Evolutionary conservation across 1,140 invertebrate species (phyloP), one percentile per base, ranked within the genome.

Genomic region (Diploscapter pachys): DNA sequence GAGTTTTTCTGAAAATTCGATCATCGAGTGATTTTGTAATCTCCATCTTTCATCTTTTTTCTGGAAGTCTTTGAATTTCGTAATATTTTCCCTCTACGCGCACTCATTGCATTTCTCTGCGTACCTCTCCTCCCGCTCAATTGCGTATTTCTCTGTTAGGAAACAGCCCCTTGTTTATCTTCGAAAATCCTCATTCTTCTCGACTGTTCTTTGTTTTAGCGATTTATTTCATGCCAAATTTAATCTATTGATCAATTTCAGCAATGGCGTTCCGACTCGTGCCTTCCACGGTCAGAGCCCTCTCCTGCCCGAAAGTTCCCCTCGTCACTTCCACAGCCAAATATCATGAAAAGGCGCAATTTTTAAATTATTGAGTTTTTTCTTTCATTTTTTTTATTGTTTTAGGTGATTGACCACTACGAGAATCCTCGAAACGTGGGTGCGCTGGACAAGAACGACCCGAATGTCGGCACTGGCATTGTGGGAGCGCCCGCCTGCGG

Each of bases 341-440:
- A 50, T 76, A 76, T 54, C 75, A 76, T 50, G 75, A 76, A 53
- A 76, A 76, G 69, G 75, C 70, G 5, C 31, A 5, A 5, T 8
- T 64, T 48, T 13, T 59, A 11, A 59, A 13, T 11, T 13, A 59
- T 13, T 59, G 57, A 11, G 31, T 31, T 31, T 53, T 67, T 9
- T 53, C 5, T 64, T 3, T 61, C 2, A 8, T 3, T 31, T 64
- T 31, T 31, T n/a, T n/a, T 13, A 11, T 53, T n/a, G 61, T 75
- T 75, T 11, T 61, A 98, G 92, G 95, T 98, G 5, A 91, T 99
- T 80, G 96, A 99, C 88, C 97, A 99, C 87, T 99, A 99, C 88
- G 96, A 99, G 88, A 99, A 99, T 88, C 97, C 97, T 3, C 90
- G 96, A 76, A 99, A 99, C 89, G 96, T 99, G 81, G 97, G 97